Evolutionary conservation across 2,797 vertebrate genomes (phyloP), one percentile per base, ranked within the genome.

Genomic region (Poecilia picta): DNA sequence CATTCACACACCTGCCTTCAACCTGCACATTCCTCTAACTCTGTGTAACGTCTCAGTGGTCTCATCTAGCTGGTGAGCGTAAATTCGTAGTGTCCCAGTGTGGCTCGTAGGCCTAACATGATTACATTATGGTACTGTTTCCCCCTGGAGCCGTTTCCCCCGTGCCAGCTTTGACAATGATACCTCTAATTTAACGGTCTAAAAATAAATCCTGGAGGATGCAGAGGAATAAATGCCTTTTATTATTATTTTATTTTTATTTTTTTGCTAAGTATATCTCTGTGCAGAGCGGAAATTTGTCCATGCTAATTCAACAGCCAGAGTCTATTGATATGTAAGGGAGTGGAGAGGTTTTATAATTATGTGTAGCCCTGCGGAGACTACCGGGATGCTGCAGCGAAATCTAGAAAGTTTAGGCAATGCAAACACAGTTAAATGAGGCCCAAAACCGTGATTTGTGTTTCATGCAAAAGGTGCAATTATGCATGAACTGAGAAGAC

Each of bases 191-290:
- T 92, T 85, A 72, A 81, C 88, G 84, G 73, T 87, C 89, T 91
- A 92, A 91, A 94, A 92, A 94, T 90, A 94, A 93, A 89, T 84
- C 85, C 83, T 36, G 82, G 77, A 87, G 88, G 87, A 89, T 87
- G 81, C 77, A 73, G 71, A 81, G 83, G 68, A 90, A 83, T 87
- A 84, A 84, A 85, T 85, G 68, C 72, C 79, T 76, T 39, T 86
- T 88, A 25, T 25, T 51, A 33, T 86, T 89, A 41, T 41, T 41
- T 41, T 41, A 8, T 41, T 41, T 89, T 82, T 36, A 41, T 7
- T 41, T 39, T 23, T 2, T 79, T 41, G 1, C 4, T 84, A 75
- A 70, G 79, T 64, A 89, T 83, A 73, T 79, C 75, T 78, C 4
- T 77, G 47, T 3, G 39, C 53, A n/a, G 51, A 87, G 85, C 45